These are phyloP conservation scores for Lophotis ruficrista DNA, from an alignment of 2,113 vertebrate genomes.

Conservation along the genomic window DNA sequence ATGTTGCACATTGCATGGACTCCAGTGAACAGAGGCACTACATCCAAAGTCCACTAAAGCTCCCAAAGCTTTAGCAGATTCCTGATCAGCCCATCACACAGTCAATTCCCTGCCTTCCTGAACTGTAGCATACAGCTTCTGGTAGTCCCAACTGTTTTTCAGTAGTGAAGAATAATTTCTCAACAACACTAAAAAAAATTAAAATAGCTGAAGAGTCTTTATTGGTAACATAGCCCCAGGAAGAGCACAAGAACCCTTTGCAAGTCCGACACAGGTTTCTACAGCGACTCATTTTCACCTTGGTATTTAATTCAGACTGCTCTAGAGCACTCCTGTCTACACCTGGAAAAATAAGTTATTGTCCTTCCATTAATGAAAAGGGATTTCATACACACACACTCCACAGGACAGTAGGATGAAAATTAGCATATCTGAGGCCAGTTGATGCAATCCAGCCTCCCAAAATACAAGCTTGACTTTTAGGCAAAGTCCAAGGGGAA, in stretches of 20 bases:
- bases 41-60: background rate
- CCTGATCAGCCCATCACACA: background rate
- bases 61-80: background rate
- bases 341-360: background rate
- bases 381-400: background rate
- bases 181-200: background rate
- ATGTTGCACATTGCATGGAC: accelerated
- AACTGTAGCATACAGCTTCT: background rate
- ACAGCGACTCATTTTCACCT: background rate
- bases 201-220: background rate
- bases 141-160: background rate
- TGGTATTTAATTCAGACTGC: background rate
- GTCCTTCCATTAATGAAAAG: background rate
- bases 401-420: background rate
- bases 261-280: slow-evolving; percentile 2
- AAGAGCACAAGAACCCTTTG: background rate
- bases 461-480: background rate
- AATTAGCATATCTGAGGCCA: background rate
- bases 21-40: background rate
- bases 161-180: background rate
- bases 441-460: background rate
- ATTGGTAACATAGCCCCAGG: background rate
- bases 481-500: background rate
- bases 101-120: background rate
- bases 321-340: background rate